A percentile compares a stretch with the other conserved stretches of the same genome.
Evolutionary conservation across 1,140 invertebrate species (phyloP).

Genomic region (Microplitis demolitor): DNA sequence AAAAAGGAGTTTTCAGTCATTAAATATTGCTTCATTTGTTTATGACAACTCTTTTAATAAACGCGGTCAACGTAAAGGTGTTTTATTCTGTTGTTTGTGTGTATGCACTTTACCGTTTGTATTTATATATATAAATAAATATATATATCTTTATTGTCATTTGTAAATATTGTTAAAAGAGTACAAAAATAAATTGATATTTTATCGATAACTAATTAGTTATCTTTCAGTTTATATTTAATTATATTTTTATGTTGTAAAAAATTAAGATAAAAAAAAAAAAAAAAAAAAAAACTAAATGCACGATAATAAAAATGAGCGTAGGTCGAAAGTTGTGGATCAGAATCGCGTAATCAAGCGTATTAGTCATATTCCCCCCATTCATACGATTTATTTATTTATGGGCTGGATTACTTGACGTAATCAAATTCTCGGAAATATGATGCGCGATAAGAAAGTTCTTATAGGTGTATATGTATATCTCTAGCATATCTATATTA

Average conservation of each 20-base stretch:
- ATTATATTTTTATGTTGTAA: background rate
- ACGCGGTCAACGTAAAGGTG: no score
- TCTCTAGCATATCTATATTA: background rate
- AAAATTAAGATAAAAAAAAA: background rate
- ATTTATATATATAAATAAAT: background rate
- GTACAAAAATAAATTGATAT: background rate
- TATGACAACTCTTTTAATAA: no score
- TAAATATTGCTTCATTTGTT: no score
- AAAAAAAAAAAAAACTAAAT: background rate
- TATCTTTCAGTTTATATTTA: no score
- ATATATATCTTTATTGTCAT: background rate
- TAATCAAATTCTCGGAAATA: conserved; percentile 55
- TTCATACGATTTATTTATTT: conserved; percentile 48
- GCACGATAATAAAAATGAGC: conserved; percentile 13
- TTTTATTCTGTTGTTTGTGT: background rate
- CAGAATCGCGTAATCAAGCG: conserved; percentile 46
- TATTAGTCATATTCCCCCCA: conserved; percentile 44
- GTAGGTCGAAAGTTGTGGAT: conserved; percentile 50
- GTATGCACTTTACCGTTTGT: background rate
- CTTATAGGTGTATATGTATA: conserved; percentile 2
- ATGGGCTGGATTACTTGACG: conserved; percentile 53
- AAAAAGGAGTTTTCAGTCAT: no score
- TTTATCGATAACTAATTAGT: no score
- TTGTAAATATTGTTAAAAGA: conserved; percentile 5
- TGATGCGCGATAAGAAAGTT: conserved; percentile 53